Percentiles rank a stretch among this genome's conserved stretches.
These are phyloP conservation scores for Brachynemurus nebulosus DNA, from an alignment of 2,888 invertebrate genomes.

Conservation along the genomic window DNA sequence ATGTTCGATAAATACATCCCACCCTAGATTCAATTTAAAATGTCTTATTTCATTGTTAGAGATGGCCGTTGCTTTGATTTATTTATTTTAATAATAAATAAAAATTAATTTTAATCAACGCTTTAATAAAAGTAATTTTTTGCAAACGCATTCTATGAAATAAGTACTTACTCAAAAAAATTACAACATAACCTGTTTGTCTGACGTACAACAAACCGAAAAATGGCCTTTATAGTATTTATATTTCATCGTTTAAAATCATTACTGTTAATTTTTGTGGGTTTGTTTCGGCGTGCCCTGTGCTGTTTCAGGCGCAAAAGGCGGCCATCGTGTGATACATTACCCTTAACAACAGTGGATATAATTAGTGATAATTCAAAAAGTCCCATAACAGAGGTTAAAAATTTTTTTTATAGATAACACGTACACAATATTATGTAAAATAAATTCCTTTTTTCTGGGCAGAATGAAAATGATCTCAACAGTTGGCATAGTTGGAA, in stretches of 20 bases:
- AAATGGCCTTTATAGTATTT: conserved; percentile 32
- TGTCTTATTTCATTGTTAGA: too few species aligned
- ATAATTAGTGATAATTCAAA: conserved; percentile 31
- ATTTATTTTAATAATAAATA: too few species aligned
- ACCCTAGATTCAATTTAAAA: too few species aligned
- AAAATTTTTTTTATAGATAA: conserved; percentile 4
- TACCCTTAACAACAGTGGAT: conserved; percentile 40
- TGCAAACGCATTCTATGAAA: too few species aligned
- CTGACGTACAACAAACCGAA: background rate
- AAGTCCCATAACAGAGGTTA: background rate
- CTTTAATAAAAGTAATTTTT: too few species aligned
- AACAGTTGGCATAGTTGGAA: conserved; percentile 49
- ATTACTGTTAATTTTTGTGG: conserved; percentile 37
- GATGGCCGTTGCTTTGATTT: too few species aligned
- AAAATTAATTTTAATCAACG: too few species aligned
- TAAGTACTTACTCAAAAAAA: too few species aligned
- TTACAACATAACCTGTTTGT: background rate
- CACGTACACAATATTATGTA: background rate
- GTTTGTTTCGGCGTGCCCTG: conserved; percentile 40
- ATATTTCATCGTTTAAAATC: conserved; percentile 39
- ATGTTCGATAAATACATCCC: too few species aligned
- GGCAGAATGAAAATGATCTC: conserved; percentile 21
- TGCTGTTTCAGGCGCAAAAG: conserved; percentile 44
- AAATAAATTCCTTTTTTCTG: background rate
- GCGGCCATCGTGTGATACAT: conserved; percentile 37